A percentile compares a stretch with the other conserved stretches of the same genome.
Evolutionary conservation across 2,888 invertebrate genomes (phyloP).

Genomic region (Mimachlamys varia): DNA sequence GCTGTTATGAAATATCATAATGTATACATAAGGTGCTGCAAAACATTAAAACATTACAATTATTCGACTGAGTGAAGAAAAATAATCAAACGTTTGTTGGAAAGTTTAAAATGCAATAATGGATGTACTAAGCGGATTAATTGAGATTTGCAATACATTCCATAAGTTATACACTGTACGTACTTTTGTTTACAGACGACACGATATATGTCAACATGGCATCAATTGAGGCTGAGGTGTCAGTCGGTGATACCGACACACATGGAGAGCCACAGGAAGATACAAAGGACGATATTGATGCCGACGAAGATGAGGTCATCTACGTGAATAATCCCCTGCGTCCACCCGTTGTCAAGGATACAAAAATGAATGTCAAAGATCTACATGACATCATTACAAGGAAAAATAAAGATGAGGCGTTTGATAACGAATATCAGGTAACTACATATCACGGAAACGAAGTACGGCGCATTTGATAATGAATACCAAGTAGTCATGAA

Average conservation of each 20-base stretch:
- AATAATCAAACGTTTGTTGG: background rate
- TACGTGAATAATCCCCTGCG: background rate
- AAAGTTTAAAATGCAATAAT: background rate
- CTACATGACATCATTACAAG: background rate
- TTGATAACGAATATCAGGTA: constrained; percentile 2
- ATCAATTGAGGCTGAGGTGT: background rate
- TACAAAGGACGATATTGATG: background rate
- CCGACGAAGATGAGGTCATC: background rate
- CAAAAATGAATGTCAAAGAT: background rate
- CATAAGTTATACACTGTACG: background rate
- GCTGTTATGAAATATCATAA: too few relatives aligned
- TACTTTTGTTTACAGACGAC: background rate
- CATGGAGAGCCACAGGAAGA: background rate
- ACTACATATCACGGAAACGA: background rate
- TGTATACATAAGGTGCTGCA: background rate
- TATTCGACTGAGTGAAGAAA: background rate
- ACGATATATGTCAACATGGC: background rate
- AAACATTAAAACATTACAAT: too few relatives aligned
- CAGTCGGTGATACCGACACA: background rate
- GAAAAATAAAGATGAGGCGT: background rate
- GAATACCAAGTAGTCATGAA: background rate
- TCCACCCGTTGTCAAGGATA: background rate
- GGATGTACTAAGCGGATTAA: background rate
- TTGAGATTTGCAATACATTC: background rate
- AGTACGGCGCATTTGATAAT: background rate